Evolutionary conservation across 2,888 invertebrate species (phyloP).

Genomic region (Phalera bucephala): DNA sequence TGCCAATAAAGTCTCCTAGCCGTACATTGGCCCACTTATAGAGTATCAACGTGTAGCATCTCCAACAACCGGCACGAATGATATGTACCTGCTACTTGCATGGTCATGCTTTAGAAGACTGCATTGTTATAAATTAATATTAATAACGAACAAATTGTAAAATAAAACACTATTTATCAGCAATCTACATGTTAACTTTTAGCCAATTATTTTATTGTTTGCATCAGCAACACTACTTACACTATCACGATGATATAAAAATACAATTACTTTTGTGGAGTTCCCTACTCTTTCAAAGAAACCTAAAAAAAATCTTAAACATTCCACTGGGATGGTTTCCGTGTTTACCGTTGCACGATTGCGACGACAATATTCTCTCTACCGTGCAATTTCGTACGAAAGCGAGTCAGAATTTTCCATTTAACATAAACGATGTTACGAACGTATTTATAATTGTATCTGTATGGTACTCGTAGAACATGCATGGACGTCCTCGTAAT

Average conservation of each 20-base stretch:
- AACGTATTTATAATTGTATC: slow-evolving; percentile 1
- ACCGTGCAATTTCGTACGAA: not conserved
- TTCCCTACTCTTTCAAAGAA: too few species aligned
- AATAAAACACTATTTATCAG: too few species aligned
- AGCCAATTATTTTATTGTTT: too few species aligned
- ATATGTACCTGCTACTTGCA: slow-evolving; percentile 15
- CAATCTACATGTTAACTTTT: too few species aligned
- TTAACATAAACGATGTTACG: not conserved
- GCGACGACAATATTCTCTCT: not conserved
- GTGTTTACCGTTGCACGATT: not conserved
- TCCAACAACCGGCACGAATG: slow-evolving; percentile 46
- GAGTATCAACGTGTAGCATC: slow-evolving; percentile 36
- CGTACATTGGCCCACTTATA: slow-evolving; percentile 60
- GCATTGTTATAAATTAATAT: too few species aligned
- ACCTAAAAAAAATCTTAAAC: not conserved
- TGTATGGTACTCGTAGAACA: slow-evolving; percentile 5
- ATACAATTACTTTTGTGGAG: too few species aligned
- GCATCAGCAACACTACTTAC: too few species aligned
- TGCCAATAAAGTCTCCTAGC: slow-evolving; percentile 33
- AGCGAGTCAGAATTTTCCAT: not conserved
- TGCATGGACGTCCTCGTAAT: slow-evolving; percentile 39
- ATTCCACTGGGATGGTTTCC: not conserved
- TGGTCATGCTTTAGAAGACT: not conserved
- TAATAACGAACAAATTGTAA: too few species aligned
- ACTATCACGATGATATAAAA: too few species aligned